These are phyloP conservation scores for Sigmodon hispidus DNA, from an alignment of 2,113 vertebrate species.

Conservation along the genomic window DNA sequence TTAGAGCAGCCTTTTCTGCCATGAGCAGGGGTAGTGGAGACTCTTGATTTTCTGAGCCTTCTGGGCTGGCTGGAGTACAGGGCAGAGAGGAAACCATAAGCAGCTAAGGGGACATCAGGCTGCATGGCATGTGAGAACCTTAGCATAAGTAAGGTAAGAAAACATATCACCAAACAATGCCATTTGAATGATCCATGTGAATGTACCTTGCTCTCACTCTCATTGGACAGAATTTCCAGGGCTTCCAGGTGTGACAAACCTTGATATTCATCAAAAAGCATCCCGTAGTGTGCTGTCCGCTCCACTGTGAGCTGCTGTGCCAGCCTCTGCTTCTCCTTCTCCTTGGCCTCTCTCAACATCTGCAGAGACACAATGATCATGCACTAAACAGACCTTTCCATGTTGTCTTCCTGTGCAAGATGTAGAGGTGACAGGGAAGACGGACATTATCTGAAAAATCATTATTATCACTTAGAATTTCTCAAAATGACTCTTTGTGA, in stretches of 20 bases:
- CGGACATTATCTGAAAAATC: conserved; percentile 48
- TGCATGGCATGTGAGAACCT: background rate
- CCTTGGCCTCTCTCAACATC: conserved; percentile 97
- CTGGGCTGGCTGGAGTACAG: background rate
- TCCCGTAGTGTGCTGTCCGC: conserved; percentile 94
- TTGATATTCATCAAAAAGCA: conserved; percentile 98
- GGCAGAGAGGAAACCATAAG: background rate
- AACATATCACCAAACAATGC: background rate
- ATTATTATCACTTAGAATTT: conserved; percentile 43
- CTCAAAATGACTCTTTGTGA: background rate
- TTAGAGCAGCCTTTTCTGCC: background rate
- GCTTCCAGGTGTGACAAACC: conserved; percentile 98
- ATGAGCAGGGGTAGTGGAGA: fast-evolving
- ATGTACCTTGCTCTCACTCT: conserved; percentile 94
- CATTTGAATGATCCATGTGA: background rate
- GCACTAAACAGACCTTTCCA: background rate
- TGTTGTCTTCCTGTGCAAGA: background rate
- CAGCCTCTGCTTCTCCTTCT: conserved; percentile 94
- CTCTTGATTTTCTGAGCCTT: background rate
- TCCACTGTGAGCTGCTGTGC: conserved; percentile 90
- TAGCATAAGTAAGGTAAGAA: background rate
- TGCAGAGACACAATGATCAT: conserved; percentile 77
- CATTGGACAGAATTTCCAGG: conserved; percentile 97
- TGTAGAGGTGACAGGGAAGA: background rate
- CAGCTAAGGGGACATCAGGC: background rate